A percentile compares a stretch with the other conserved stretches of the same genome.
These are phyloP conservation scores for Acanthiza pusilla DNA, from an alignment of 2,797 vertebrate species.

Conservation along the genomic window DNA sequence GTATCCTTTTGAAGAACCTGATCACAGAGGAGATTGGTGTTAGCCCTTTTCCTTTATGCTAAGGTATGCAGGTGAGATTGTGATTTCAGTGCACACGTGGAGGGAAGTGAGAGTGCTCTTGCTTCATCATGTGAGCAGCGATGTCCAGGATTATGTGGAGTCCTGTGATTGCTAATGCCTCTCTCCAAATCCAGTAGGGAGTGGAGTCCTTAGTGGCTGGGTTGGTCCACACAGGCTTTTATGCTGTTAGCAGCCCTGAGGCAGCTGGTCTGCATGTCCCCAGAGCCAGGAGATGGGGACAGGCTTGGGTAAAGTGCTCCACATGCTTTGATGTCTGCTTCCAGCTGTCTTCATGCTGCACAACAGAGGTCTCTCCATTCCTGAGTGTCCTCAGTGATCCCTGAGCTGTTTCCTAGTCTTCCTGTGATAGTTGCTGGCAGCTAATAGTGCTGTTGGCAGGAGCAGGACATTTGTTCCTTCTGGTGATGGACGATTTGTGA, in stretches of 20 bases:
- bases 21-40: neutral
- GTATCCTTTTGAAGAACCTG: neutral
- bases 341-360: neutral
- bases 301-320: fast-evolving
- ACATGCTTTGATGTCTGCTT: neutral
- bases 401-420: neutral
- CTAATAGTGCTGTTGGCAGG: neutral
- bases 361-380: neutral
- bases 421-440: neutral
- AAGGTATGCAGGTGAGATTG: neutral
- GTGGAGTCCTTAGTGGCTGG: neutral
- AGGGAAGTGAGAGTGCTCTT: neutral
- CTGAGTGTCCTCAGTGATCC: neutral
- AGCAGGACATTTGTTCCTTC: neutral
- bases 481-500: neutral
- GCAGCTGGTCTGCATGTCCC: fast-evolving
- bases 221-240: neutral
- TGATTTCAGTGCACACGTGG: neutral
- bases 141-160: neutral
- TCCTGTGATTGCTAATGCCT: neutral
- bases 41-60: neutral
- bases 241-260: neutral
- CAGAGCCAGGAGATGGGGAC: neutral
- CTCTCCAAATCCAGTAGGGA: neutral
- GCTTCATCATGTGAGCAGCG: neutral